A percentile compares a stretch with the other conserved stretches of the same genome.
phyloP scores from a whole-genome alignment of 2,113 vertebrate genomes.

The Colistium nudipinnis region DNA sequence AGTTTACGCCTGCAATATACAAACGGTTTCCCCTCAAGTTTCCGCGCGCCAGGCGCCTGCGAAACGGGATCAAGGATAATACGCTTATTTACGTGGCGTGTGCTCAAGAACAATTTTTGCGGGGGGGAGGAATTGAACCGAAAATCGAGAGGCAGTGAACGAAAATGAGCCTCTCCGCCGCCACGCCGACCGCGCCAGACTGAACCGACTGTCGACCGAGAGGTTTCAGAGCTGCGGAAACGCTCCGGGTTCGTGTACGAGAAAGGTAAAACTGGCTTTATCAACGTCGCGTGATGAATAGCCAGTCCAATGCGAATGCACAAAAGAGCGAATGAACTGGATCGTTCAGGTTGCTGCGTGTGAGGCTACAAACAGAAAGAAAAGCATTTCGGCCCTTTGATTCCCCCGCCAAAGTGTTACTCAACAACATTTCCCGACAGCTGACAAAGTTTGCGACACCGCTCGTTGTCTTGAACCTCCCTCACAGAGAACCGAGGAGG shows the following conservation, averaged over 20 bases:
- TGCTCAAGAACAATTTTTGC: conserved; percentile 23
- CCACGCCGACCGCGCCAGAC: conserved; percentile 21
- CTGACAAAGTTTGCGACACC: conserved; percentile 24
- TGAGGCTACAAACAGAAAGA: not conserved
- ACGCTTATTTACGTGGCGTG: conserved; percentile 38
- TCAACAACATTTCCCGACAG: conserved; percentile 46
- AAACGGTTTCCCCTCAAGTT: conserved; percentile 31
- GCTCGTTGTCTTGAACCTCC: conserved; percentile 32
- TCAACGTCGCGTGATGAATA: conserved; percentile 3
- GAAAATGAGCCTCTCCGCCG: conserved; percentile 21
- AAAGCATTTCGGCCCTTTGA: conserved; percentile 31
- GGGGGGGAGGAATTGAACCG: conserved; percentile 15
- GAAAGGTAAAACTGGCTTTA: not conserved
- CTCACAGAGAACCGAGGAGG: conserved; percentile 31
- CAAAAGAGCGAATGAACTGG: not conserved
- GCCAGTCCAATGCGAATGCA: not conserved
- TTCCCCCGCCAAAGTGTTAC: conserved; percentile 34
- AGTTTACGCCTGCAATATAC: conserved; percentile 41
- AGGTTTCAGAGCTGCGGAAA: conserved; percentile 5
- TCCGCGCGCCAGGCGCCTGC: conserved; percentile 8
- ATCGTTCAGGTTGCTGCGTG: conserved; percentile 8
- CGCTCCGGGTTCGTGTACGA: conserved; percentile 7
- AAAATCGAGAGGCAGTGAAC: conserved; percentile 14
- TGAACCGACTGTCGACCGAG: not conserved
- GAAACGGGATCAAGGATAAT: conserved; percentile 29